Conservation (phyloP, 1,140 invertebrate genomes). For the Ceratoteleas bidentatus region DNA sequence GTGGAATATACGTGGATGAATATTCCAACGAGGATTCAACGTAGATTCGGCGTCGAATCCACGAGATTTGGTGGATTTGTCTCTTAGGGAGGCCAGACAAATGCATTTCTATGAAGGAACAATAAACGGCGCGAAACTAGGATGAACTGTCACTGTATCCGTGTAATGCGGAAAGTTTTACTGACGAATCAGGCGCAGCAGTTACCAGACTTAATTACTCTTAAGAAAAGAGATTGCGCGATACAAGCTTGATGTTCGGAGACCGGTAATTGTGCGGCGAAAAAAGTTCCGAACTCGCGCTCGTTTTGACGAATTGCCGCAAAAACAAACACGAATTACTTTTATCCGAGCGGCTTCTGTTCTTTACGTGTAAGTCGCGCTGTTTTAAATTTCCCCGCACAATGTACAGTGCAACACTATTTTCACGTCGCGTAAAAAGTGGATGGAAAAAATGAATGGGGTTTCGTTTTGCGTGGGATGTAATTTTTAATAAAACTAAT, state of each 20-base stretch:
- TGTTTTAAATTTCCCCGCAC: too few relatives aligned
- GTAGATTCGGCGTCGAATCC: too few relatives aligned
- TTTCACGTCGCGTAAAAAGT: too few relatives aligned
- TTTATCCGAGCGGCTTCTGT: neutral
- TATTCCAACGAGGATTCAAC: too few relatives aligned
- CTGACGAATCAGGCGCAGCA: slow-evolving; percentile 48
- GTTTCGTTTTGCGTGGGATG: too few relatives aligned
- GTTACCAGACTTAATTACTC: slow-evolving; percentile 47
- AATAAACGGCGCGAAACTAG: slow-evolving; percentile 43
- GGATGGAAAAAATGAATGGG: too few relatives aligned
- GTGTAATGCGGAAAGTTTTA: slow-evolving; percentile 52
- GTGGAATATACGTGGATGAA: too few relatives aligned
- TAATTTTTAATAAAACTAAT: too few relatives aligned
- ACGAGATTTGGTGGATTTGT: too few relatives aligned
- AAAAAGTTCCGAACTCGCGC: slow-evolving; percentile 29
- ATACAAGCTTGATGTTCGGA: slow-evolving; percentile 31
- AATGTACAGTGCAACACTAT: too few relatives aligned
- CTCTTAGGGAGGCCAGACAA: slow-evolving; percentile 33
- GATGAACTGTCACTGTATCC: slow-evolving; percentile 44
- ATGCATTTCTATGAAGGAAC: slow-evolving; percentile 41
- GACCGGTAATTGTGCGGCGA: slow-evolving; percentile 11
- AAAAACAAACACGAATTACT: slow-evolving; percentile 4
- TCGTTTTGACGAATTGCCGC: slow-evolving; percentile 11
- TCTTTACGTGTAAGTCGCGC: neutral
- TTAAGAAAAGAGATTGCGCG: slow-evolving; percentile 46